Conservation (phyloP, 2,888 invertebrate species). For the Julus scandinavius region DNA sequence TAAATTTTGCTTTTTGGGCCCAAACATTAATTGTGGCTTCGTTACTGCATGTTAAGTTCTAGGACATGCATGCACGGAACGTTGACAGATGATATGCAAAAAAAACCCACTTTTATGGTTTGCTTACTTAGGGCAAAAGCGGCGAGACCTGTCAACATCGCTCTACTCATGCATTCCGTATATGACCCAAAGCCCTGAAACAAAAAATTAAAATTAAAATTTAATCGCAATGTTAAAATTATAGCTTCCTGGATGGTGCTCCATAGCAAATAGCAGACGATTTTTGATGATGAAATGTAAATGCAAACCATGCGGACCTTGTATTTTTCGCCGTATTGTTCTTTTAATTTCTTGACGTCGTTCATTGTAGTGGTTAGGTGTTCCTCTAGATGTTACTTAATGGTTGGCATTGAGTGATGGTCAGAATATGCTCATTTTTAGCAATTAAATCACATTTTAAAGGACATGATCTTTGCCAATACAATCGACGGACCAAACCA, state of each 20-base stretch:
- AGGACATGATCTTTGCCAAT: background rate
- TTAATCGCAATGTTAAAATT: background rate
- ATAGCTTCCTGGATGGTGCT: background rate
- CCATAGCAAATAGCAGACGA: conserved; percentile 14
- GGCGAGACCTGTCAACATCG: conserved; percentile 52
- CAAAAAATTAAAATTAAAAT: background rate
- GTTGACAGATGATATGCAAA: no score
- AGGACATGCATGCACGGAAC: no score
- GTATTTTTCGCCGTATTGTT: conserved; percentile 28
- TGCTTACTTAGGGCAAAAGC: conserved; percentile 52
- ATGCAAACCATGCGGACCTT: background rate
- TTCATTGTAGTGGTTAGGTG: background rate
- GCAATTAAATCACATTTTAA: background rate
- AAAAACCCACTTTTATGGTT: background rate
- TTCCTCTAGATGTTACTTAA: background rate
- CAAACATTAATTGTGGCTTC: no score
- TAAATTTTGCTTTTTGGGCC: no score
- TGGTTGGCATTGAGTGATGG: background rate
- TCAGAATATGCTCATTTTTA: background rate
- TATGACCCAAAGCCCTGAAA: conserved; percentile 51
- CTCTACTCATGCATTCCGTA: conserved; percentile 49
- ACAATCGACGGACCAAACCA: background rate
- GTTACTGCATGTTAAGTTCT: no score
- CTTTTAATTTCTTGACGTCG: conserved; percentile 36
- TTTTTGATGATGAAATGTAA: background rate